phyloP scores from a whole-genome alignment of 2,113 vertebrate species.

The Epinephelus lanceolatus region DNA sequence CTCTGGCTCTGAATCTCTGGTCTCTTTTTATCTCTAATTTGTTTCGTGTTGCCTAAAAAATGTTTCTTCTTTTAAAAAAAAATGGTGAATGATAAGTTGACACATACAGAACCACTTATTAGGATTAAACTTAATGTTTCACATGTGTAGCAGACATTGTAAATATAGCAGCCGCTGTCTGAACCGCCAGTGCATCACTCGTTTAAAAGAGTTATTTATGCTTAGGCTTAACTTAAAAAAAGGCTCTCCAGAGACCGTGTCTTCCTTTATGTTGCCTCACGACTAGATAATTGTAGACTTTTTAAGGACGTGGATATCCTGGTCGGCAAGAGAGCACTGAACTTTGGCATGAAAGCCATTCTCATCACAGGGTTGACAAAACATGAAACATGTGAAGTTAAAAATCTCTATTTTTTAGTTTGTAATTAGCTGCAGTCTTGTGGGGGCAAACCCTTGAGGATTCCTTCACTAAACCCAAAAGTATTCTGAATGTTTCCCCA shows the following conservation, averaged over 20 bases:
- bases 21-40: slow-evolving; percentile 34
- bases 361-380: slow-evolving; percentile 30
- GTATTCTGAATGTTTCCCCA: not conserved
- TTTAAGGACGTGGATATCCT: slow-evolving; percentile 19
- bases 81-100: not conserved
- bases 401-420: not conserved
- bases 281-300: slow-evolving; percentile 14
- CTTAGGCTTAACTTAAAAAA: not conserved
- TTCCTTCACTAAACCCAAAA: slow-evolving; percentile 6
- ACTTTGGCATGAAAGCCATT: slow-evolving; percentile 11
- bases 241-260: slow-evolving; percentile 1
- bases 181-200: not conserved
- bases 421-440: slow-evolving; percentile 17
- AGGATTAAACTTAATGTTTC: slow-evolving; percentile 12
- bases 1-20: not conserved
- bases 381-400: slow-evolving; percentile 24
- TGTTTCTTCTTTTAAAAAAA: slow-evolving; percentile 11
- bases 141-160: slow-evolving; percentile 1
- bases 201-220: slow-evolving; percentile 30
- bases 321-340: slow-evolving; percentile 22
- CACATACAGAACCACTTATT: slow-evolving; percentile 12
- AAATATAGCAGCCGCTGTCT: slow-evolving; percentile 7
- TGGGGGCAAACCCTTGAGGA: slow-evolving; percentile 10
- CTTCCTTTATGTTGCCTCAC: not conserved
- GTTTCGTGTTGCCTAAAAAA: slow-evolving; percentile 6